These are phyloP conservation scores for Furcula furcula DNA, from an alignment of 2,888 invertebrate species.

Conservation along the genomic window DNA sequence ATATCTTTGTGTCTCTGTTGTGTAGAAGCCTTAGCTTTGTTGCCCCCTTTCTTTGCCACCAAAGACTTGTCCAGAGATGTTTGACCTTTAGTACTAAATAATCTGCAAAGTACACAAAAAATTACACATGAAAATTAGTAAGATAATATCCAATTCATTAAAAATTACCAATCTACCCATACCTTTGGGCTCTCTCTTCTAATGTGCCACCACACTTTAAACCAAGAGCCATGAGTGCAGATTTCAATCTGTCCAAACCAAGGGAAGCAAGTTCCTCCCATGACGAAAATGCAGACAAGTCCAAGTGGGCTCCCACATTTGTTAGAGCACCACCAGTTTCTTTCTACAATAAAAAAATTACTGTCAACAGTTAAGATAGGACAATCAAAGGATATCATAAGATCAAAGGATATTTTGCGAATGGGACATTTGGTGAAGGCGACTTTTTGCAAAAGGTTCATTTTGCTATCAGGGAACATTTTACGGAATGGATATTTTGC, in stretches of 20 bases:
- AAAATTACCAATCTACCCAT: slow-evolving; percentile 2
- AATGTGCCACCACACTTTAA: slow-evolving; percentile 99
- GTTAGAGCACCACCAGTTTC: slow-evolving; percentile 96
- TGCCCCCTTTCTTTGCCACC: slow-evolving; percentile 94
- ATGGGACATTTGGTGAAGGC: no score
- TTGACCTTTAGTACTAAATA: slow-evolving; percentile 98
- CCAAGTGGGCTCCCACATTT: slow-evolving; percentile 97
- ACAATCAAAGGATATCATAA: no score
- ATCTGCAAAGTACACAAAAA: slow-evolving; percentile 44
- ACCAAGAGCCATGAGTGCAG: slow-evolving; percentile 97
- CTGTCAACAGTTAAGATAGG: no score
- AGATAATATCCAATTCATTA: no score
- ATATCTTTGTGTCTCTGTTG: slow-evolving; percentile 91
- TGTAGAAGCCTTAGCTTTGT: slow-evolving; percentile 77
- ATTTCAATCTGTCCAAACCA: slow-evolving; percentile 98
- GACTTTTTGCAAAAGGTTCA: no score
- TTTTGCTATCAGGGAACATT: no score
- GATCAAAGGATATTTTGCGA: no score
- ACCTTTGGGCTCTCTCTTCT: slow-evolving; percentile 97
- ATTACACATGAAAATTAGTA: not conserved
- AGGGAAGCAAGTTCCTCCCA: slow-evolving; percentile 98
- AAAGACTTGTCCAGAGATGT: slow-evolving; percentile 95
- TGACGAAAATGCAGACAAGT: slow-evolving; percentile 98
- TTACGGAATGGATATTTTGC: no score
- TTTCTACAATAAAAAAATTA: slow-evolving; percentile 82